Evolutionary conservation across 2,888 invertebrate genomes (phyloP), one percentile per base, ranked within the genome.

Genomic region (Lumbricus terrestris): DNA sequence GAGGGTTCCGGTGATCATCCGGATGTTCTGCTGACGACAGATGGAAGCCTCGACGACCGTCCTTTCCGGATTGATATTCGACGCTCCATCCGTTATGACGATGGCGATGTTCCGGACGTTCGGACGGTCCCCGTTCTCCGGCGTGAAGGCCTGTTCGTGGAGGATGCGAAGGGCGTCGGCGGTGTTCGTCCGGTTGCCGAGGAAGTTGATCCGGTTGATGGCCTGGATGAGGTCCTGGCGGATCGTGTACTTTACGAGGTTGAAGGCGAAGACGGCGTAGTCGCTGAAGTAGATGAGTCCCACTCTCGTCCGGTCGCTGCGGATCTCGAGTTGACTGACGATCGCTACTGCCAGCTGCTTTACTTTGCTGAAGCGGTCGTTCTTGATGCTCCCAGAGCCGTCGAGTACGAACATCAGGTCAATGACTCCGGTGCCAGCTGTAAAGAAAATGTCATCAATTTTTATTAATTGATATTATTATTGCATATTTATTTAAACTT

Each of bases 11-110:
- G 90, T 90, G 18, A 89, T 69, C 34, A 91, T 34, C 34, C 90
- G 89, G 29, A 47, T 90, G 47, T 82, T 83, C 33, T 54, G 15
- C 37, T 82, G 34, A 34, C 82, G 47, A 82, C 33, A 33, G 47
- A 33, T 90, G 69, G 29, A 40, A 11, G 94, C 94, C 91, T 94
- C 93, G 1, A 93, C 93, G 23, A 94, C 91, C 8, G 94, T 94
- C 40, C 93, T 92, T 35, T 92, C 91, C 89, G 93, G 93, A 90
- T 94, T 92, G 47, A 94, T 92, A 92, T 94, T 94, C 0, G 94
- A 94, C 90, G 94, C 91, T 1, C 92, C 92, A 37, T 93, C 94
- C 29, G 94, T 94, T 88, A 94, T 90, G n/a, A 94, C 88, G 82
- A 94, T 93, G 40, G 92, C 92, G 33, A 93, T 92, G 91, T 94